These are phyloP conservation scores for Sussaba pulchella DNA, from an alignment of 2,888 invertebrate genomes.

Conservation along the genomic window DNA sequence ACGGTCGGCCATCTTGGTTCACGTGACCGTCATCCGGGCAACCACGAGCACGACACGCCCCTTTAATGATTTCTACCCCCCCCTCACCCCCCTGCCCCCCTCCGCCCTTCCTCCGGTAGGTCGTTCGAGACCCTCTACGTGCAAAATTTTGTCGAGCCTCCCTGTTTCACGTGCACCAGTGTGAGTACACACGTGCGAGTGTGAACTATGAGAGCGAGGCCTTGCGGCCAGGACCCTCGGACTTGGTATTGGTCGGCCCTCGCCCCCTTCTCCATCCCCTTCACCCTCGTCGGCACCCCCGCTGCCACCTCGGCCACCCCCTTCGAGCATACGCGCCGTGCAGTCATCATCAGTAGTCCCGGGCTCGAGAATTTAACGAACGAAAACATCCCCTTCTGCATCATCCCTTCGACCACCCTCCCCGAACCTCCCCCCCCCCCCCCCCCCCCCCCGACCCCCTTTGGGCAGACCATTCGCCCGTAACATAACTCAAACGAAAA, in stretches of 20 bases:
- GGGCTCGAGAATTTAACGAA: conserved; percentile 63
- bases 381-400: conserved; percentile 59
- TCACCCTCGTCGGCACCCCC: not conserved
- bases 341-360: conserved; percentile 83
- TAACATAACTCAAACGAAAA: conserved; percentile 53
- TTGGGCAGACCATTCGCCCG: too few species aligned
- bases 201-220: conserved; percentile 58
- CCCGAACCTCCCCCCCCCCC: conserved; percentile 7
- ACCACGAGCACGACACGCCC: conserved; percentile 84
- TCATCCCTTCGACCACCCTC: not conserved
- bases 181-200: conserved; percentile 64
- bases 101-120: conserved; percentile 30
- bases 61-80: conserved; percentile 85
- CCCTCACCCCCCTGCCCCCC: conserved; percentile 65
- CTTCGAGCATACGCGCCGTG: conserved; percentile 70
- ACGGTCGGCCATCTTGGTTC: conserved; percentile 83
- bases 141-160: conserved; percentile 77
- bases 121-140: conserved; percentile 75
- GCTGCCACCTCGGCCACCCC: too few species aligned
- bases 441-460: not conserved
- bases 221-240: conserved; percentile 48
- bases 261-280: conserved; percentile 58
- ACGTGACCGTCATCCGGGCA: conserved; percentile 85
- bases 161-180: conserved; percentile 55
- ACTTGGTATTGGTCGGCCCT: conserved; percentile 55